Percentiles rank a stretch among this genome's conserved stretches.
These are phyloP conservation scores for Mizuhopecten yessoensis DNA, from an alignment of 1,140 invertebrate species.

Conservation along the genomic window DNA sequence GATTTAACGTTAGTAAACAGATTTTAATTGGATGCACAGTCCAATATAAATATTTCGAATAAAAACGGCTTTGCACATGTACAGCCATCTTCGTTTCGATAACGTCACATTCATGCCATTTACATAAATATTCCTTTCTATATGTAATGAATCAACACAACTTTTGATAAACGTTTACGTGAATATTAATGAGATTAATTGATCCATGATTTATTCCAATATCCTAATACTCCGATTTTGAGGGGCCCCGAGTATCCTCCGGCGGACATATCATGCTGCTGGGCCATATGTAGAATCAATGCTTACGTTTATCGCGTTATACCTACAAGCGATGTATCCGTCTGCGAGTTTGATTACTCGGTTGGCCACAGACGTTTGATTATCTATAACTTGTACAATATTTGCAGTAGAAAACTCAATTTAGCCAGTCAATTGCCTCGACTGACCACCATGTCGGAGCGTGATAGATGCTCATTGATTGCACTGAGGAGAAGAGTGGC, in stretches of 20 bases:
- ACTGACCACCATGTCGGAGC: constrained; percentile 17
- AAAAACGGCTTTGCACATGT: too few relatives aligned
- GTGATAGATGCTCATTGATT: constrained; percentile 8
- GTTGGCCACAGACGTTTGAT: constrained; percentile 10
- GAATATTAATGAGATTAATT: too few relatives aligned
- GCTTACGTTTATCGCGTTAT: not conserved
- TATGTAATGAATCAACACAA: too few relatives aligned
- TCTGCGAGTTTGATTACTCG: not conserved
- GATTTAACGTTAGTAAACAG: too few relatives aligned
- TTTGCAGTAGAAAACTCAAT: constrained; percentile 34
- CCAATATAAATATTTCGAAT: too few relatives aligned
- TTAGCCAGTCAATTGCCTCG: constrained; percentile 5
- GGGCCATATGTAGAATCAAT: not conserved
- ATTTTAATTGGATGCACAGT: too few relatives aligned
- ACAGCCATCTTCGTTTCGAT: too few relatives aligned
- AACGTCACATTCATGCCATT: too few relatives aligned
- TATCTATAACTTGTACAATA: constrained; percentile 2
- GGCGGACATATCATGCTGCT: not conserved
- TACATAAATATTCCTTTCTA: too few relatives aligned
- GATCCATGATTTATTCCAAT: not conserved
- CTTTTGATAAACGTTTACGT: too few relatives aligned
- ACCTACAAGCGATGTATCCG: not conserved
- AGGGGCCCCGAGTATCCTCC: not conserved
- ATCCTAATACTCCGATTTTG: not conserved
- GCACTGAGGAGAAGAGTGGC: not conserved